phyloP scores from a whole-genome alignment of 1,140 invertebrate genomes.

The Monochamus saltuarius region DNA sequence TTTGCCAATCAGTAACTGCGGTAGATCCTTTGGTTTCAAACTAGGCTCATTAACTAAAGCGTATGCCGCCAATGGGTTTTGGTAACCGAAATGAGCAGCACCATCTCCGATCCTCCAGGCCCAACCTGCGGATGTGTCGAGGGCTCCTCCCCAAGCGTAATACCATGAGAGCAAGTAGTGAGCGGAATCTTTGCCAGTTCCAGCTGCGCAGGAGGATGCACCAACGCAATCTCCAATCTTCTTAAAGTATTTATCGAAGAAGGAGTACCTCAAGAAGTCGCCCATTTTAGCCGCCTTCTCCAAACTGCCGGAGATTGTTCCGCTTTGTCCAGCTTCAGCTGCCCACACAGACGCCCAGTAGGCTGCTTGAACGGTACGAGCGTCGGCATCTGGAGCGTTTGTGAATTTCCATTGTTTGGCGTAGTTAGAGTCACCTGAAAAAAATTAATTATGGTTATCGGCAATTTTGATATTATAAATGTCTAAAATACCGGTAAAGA shows the following conservation, averaged over 20 bases:
- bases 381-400: conserved; percentile 32
- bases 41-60: conserved; percentile 25
- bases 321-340: conserved; percentile 11
- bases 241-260: conserved; percentile 37
- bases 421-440: conserved; percentile 22
- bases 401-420: conserved; percentile 33
- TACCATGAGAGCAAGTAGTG: conserved; percentile 34
- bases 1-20: conserved; percentile 27
- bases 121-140: conserved; percentile 23
- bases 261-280: conserved; percentile 28
- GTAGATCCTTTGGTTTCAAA: conserved; percentile 30
- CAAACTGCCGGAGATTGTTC: conserved; percentile 15
- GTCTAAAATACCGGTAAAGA: conserved; percentile 20
- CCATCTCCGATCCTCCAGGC: conserved; percentile 36
- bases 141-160: conserved; percentile 30
- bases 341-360: conserved; percentile 32
- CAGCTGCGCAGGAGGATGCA: conserved; percentile 17
- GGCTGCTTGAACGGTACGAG: conserved; percentile 31
- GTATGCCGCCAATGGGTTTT: conserved; percentile 33
- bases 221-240: conserved; percentile 32
- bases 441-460: too few species aligned
- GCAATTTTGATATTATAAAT: too few species aligned
- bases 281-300: conserved; percentile 30
- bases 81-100: conserved; percentile 34
- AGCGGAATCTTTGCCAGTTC: conserved; percentile 30